phyloP scores from a whole-genome alignment of 2,113 vertebrate genomes.

The Chitala chitala region DNA sequence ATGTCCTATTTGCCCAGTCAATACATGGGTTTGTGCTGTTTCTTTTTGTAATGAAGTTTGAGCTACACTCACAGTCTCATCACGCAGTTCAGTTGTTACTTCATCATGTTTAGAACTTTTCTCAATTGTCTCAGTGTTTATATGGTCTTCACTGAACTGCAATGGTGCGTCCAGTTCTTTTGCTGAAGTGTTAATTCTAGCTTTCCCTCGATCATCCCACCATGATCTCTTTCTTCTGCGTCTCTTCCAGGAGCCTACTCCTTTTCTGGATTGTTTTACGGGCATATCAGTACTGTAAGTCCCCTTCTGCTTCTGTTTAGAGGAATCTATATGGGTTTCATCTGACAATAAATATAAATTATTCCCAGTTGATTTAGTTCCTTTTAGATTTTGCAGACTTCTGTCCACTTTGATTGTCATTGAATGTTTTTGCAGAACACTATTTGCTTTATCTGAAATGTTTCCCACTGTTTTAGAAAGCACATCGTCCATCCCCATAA shows the following conservation, averaged over 20 bases:
- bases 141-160: neutral
- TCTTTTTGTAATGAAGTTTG: neutral
- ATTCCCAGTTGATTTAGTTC: neutral
- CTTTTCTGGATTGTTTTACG: constrained; percentile 15
- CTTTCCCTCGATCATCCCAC: constrained; percentile 25
- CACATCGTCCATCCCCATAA: neutral
- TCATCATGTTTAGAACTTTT: neutral
- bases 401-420: constrained; percentile 6
- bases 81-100: neutral
- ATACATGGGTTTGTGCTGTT: neutral
- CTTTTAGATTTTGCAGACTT: neutral
- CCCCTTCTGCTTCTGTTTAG: neutral
- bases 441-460: neutral
- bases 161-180: neutral
- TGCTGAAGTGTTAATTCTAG: neutral
- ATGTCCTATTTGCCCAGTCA: neutral
- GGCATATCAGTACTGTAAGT: neutral
- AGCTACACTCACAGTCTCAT: neutral
- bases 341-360: neutral
- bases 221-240: constrained; percentile 26
- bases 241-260: constrained; percentile 5
- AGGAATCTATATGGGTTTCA: neutral
- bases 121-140: neutral
- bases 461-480: neutral
- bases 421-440: constrained; percentile 6